Percentiles rank a stretch among this genome's conserved stretches.
Conservation (phyloP, 2,113 vertebrate genomes). For the Cyprinodon variegatus region DNA sequence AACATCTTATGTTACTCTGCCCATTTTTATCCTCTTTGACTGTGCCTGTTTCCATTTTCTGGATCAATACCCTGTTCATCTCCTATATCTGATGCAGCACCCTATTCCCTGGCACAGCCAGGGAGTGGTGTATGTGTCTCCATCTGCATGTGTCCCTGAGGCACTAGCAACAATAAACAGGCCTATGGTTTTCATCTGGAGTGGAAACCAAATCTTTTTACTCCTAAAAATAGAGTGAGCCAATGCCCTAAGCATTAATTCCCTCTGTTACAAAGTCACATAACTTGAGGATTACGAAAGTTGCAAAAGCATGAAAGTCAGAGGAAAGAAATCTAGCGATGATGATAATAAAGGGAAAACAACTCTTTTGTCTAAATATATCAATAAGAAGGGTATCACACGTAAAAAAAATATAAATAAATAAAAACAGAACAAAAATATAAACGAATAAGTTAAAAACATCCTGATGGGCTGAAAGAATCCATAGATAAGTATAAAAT, state of each 20-base stretch:
- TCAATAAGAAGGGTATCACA: background rate
- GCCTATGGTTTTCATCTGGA: constrained; percentile 72
- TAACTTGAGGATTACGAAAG: constrained; percentile 47
- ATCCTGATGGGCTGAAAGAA: background rate
- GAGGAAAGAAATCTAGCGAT: constrained; percentile 27
- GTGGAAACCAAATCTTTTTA: constrained; percentile 71
- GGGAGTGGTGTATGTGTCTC: constrained; percentile 29
- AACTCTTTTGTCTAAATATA: background rate
- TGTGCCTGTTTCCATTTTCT: constrained; percentile 65
- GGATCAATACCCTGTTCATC: constrained; percentile 77
- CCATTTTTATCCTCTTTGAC: constrained; percentile 56
- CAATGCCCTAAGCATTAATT: constrained; percentile 48
- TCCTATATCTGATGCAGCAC: constrained; percentile 56
- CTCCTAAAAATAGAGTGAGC: constrained; percentile 70
- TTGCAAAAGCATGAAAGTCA: constrained; percentile 38
- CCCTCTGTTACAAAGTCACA: constrained; percentile 56
- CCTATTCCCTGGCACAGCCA: constrained; percentile 30
- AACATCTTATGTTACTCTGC: constrained; percentile 68
- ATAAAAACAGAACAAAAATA: background rate
- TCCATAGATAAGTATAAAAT: constrained; percentile 11
- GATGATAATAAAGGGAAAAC: background rate
- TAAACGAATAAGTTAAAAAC: background rate
- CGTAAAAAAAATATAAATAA: background rate
- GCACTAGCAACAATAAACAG: constrained; percentile 65
- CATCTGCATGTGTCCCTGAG: constrained; percentile 32